Percentiles rank a stretch among this genome's conserved stretches.
These are phyloP conservation scores for Drosophila mettleri DNA, from an alignment of 2,888 invertebrate genomes.

Conservation along the genomic window DNA sequence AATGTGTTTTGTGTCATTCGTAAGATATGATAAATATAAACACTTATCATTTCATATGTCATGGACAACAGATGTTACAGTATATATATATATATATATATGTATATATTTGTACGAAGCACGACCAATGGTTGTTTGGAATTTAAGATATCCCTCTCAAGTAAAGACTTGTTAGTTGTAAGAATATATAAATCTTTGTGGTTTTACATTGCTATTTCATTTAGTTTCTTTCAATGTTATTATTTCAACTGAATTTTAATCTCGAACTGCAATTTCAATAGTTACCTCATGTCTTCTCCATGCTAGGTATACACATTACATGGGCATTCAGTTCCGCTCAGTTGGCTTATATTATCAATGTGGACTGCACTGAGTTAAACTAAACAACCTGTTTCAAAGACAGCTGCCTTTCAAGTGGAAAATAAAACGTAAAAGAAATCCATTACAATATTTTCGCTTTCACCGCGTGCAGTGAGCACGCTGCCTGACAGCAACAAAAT, in stretches of 20 bases:
- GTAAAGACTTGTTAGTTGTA: neutral
- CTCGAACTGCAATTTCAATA: neutral
- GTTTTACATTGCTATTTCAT: neutral
- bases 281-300: neutral
- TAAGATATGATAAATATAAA: constrained; percentile 8
- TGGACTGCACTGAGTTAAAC: constrained; percentile 19
- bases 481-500: constrained; percentile 48
- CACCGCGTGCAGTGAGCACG: constrained; percentile 51
- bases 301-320: constrained; percentile 12
- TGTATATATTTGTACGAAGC: neutral
- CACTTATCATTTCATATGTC: constrained; percentile 2
- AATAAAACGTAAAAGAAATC: constrained; percentile 56
- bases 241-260: neutral
- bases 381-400: constrained; percentile 55
- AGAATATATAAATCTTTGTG: neutral
- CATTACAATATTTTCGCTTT: constrained; percentile 70
- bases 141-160: neutral
- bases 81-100: neutral
- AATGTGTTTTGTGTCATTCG: neutral
- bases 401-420: constrained; percentile 54
- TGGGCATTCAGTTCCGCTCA: constrained; percentile 30
- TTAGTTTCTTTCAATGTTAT: neutral
- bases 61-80: constrained; percentile 2
- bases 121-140: neutral
- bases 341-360: constrained; percentile 21